These are phyloP conservation scores for Diogma glabrata DNA, from an alignment of 2,888 invertebrate species.

Conservation along the genomic window DNA sequence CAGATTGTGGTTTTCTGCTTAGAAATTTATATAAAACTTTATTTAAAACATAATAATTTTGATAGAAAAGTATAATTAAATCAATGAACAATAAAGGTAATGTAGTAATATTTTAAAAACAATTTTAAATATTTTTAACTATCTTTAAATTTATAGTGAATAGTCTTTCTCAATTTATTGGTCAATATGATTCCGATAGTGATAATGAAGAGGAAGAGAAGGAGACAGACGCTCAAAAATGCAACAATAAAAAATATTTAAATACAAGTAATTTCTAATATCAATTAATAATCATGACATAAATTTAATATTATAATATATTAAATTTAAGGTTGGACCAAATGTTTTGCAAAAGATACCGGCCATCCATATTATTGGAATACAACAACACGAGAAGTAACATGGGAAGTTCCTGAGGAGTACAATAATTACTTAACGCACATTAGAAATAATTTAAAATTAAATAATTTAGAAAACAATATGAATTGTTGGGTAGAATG, in stretches of 20 bases:
- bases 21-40: no score
- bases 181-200: conserved; percentile 18
- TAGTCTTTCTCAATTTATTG: conserved; percentile 12
- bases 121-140: not conserved
- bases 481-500: conserved; percentile 13
- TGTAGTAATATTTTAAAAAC: no score
- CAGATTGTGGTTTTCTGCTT: no score
- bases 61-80: no score
- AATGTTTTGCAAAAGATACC: conserved; percentile 46
- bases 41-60: no score
- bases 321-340: conserved; percentile 42
- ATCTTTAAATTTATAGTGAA: not conserved
- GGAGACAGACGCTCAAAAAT: not conserved
- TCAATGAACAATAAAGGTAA: no score
- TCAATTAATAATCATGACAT: not conserved
- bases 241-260: no score
- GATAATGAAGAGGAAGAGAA: conserved; percentile 14
- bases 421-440: conserved; percentile 24
- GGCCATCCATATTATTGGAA: conserved; percentile 57
- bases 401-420: conserved; percentile 49
- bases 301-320: not conserved
- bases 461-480: not conserved
- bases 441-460: conserved; percentile 4
- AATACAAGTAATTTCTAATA: not conserved
- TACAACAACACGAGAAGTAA: conserved; percentile 47